These are phyloP conservation scores for Orchesella cincta DNA, from an alignment of 1,140 invertebrate genomes.

Conservation along the genomic window DNA sequence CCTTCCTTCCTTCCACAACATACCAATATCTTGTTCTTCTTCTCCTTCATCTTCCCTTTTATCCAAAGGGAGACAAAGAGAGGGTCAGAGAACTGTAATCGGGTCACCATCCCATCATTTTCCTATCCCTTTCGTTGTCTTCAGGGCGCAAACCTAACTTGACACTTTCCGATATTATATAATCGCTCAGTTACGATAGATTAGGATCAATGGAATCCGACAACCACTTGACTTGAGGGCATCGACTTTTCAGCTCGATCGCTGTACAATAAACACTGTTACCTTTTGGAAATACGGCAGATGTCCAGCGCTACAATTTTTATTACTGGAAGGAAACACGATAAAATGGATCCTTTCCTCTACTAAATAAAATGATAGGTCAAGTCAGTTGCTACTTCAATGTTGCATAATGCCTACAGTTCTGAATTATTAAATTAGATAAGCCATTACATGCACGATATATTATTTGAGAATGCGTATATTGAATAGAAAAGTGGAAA, in stretches of 20 bases:
- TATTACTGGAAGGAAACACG: background rate
- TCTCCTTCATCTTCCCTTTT: background rate
- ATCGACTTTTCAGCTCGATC: background rate
- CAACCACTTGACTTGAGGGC: background rate
- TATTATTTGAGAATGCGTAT: background rate
- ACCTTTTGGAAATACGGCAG: background rate
- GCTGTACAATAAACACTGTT: background rate
- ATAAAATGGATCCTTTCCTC: no score
- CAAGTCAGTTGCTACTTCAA: background rate
- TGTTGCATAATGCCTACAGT: background rate
- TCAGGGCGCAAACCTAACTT: background rate
- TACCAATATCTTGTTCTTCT: no score
- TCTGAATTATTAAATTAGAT: background rate
- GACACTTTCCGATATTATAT: background rate
- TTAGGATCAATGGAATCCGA: background rate
- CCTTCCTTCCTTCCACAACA: background rate
- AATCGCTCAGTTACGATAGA: background rate
- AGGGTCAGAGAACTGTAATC: constrained; percentile 10
- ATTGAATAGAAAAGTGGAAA: background rate
- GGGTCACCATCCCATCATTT: background rate
- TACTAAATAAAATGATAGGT: background rate
- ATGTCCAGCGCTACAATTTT: background rate
- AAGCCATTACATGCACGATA: constrained; percentile 4
- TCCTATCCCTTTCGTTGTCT: background rate
- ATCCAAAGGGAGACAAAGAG: background rate